A percentile compares a stretch with the other conserved stretches of the same genome.
Conservation (phyloP, 2,797 vertebrate species). For the Xiphophorus birchmanni region DNA sequence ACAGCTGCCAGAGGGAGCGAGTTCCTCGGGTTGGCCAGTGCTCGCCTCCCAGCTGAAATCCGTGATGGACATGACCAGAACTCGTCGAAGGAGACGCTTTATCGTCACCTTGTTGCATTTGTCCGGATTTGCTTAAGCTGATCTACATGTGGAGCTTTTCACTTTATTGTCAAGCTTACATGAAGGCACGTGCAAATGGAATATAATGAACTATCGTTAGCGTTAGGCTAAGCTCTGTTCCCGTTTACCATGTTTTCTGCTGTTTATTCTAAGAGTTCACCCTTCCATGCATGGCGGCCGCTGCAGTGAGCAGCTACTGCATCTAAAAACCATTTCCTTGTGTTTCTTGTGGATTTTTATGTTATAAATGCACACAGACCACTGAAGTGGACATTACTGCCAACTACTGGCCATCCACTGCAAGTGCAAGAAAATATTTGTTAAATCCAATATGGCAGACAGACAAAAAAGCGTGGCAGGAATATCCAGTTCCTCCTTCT, state of each 20-base stretch:
- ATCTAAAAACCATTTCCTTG: too few species aligned
- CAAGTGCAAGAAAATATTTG: too few species aligned
- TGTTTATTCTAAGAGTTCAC: background rate
- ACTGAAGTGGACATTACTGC: too few species aligned
- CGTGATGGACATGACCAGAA: conserved; percentile 30
- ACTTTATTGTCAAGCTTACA: background rate
- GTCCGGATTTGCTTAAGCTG: background rate
- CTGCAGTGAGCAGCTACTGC: too few species aligned
- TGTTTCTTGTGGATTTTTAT: too few species aligned
- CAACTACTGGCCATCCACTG: too few species aligned
- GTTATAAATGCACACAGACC: too few species aligned
- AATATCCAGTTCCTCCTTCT: too few species aligned
- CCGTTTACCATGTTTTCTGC: background rate
- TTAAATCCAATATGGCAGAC: too few species aligned
- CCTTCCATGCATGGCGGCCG: too few species aligned
- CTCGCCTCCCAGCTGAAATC: conserved; percentile 7
- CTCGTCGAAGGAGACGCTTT: background rate
- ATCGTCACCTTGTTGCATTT: background rate
- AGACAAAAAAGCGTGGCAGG: too few species aligned
- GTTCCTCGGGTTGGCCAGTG: conserved; percentile 20
- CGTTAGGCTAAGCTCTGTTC: too few species aligned
- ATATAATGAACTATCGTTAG: background rate
- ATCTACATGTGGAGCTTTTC: background rate
- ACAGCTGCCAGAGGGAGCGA: conserved; percentile 4
- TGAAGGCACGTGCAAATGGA: background rate